These are phyloP conservation scores for Alentia gelatinosa DNA, from an alignment of 2,888 invertebrate genomes.

Conservation along the genomic window DNA sequence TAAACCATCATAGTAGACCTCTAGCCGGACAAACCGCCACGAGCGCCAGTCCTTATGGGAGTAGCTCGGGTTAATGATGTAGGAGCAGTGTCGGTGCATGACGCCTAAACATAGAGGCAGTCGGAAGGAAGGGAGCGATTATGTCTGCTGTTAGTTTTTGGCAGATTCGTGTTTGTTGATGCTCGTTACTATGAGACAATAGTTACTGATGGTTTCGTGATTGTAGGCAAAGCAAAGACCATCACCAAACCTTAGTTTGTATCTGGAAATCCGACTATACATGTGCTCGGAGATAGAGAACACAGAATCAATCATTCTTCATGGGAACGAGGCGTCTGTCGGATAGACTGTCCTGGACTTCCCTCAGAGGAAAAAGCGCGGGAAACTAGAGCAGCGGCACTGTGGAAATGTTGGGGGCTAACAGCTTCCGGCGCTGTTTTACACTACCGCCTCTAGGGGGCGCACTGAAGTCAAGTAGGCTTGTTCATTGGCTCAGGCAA, in stretches of 20 bases:
- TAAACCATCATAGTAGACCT: no score
- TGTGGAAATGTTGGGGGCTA: not conserved
- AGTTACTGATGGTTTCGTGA: no score
- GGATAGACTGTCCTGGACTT: not conserved
- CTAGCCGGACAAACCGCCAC: no score
- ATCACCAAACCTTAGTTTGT: not conserved
- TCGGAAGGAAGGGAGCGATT: no score
- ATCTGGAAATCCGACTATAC: not conserved
- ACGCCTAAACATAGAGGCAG: no score
- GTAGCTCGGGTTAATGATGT: no score
- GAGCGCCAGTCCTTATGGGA: no score
- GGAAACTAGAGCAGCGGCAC: not conserved
- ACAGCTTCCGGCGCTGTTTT: not conserved
- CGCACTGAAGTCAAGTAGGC: not conserved
- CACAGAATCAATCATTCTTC: not conserved
- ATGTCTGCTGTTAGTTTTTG: no score
- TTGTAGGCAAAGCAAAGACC: no score
- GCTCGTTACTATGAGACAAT: no score
- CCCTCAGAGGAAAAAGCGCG: not conserved
- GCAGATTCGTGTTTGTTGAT: no score
- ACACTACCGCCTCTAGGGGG: not conserved
- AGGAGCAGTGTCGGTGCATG: no score
- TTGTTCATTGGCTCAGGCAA: not conserved
- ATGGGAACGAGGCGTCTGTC: not conserved
- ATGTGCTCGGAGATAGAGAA: not conserved